A percentile compares a stretch with the other conserved stretches of the same genome.
These are phyloP conservation scores for Dolichoris vasculosae DNA, from an alignment of 1,140 invertebrate genomes.

Conservation along the genomic window DNA sequence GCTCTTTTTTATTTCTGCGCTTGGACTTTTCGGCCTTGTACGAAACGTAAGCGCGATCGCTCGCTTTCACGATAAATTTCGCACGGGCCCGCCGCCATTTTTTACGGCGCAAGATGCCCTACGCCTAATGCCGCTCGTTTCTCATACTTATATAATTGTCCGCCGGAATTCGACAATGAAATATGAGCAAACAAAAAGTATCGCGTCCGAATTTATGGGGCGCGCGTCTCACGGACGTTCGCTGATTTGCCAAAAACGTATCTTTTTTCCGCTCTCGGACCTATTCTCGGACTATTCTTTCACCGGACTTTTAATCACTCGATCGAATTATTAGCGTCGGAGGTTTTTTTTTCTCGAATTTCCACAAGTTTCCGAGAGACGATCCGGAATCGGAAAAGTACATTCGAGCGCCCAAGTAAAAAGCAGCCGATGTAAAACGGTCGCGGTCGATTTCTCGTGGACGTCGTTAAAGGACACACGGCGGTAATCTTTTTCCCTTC, in stretches of 20 bases:
- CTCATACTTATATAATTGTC: slow-evolving; percentile 12
- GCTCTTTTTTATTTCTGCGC: neutral
- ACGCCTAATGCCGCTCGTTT: slow-evolving; percentile 3
- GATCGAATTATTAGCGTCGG: neutral
- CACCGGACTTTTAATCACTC: neutral
- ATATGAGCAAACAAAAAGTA: neutral
- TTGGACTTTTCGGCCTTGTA: neutral
- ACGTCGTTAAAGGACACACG: neutral
- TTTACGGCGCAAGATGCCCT: neutral
- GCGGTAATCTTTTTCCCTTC: neutral
- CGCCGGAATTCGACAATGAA: neutral
- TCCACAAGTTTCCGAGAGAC: too few species aligned
- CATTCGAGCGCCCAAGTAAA: neutral
- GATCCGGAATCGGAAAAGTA: too few species aligned
- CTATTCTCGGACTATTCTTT: neutral
- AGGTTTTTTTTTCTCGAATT: neutral
- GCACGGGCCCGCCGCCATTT: neutral
- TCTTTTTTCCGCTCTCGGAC: neutral
- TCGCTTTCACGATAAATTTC: neutral
- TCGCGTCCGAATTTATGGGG: neutral
- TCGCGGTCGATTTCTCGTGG: slow-evolving; percentile 17
- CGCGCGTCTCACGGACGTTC: neutral
- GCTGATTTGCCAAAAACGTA: neutral
- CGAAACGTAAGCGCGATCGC: neutral
- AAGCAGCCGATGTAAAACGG: slow-evolving; percentile 28